These are phyloP conservation scores for Cotesia typhae DNA, from an alignment of 1,140 invertebrate species.

Conservation along the genomic window DNA sequence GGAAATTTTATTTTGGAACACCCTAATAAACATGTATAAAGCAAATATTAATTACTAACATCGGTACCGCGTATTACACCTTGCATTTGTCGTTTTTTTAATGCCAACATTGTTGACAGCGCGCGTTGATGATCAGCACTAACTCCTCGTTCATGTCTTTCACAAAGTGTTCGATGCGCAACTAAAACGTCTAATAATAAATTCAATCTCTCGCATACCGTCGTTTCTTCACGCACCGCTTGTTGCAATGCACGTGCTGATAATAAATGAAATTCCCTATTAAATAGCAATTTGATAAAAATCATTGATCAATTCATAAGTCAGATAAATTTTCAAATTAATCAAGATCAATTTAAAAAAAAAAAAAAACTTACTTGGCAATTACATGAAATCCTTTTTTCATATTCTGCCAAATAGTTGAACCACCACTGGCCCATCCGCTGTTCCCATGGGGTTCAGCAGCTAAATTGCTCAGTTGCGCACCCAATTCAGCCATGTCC, in stretches of 20 bases:
- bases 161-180: constrained; percentile 74
- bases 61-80: constrained; percentile 72
- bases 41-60: constrained; percentile 56
- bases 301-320: not conserved
- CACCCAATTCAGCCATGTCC: constrained; percentile 70
- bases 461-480: constrained; percentile 63
- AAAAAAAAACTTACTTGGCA: constrained; percentile 63
- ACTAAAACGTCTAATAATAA: constrained; percentile 72
- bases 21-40: not conserved
- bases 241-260: constrained; percentile 64
- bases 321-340: not conserved
- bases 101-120: constrained; percentile 73
- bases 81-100: constrained; percentile 77
- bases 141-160: constrained; percentile 76
- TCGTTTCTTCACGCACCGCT: constrained; percentile 69
- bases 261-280: constrained; percentile 63
- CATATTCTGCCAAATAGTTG: constrained; percentile 70
- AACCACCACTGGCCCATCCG: constrained; percentile 71
- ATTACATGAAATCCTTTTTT: constrained; percentile 72
- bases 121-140: constrained; percentile 76
- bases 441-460: constrained; percentile 63
- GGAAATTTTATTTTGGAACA: too few species aligned
- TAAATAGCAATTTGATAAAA: constrained; percentile 29
- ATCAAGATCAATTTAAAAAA: constrained; percentile 8
- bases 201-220: constrained; percentile 71